Conservation (phyloP, 2,888 invertebrate genomes). For the Eilema sororculum region DNA sequence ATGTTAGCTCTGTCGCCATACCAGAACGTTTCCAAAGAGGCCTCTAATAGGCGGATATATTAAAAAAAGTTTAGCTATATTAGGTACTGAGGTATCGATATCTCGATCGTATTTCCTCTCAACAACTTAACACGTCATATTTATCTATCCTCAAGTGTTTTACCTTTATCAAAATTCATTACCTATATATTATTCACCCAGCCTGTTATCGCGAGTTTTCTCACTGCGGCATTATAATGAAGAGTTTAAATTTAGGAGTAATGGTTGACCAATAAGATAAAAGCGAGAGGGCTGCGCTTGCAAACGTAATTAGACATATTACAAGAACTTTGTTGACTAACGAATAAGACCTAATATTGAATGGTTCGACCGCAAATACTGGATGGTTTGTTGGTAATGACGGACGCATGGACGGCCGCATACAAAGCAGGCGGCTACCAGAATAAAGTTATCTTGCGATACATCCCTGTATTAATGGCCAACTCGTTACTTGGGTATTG, state of each 20-base stretch:
- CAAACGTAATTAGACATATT: slow-evolving; percentile 52
- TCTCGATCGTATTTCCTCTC: slow-evolving; percentile 43
- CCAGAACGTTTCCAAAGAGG: background rate
- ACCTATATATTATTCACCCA: slow-evolving; percentile 81
- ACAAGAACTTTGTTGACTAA: slow-evolving; percentile 43
- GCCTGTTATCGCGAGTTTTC: slow-evolving; percentile 81
- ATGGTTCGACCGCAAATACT: slow-evolving; percentile 37
- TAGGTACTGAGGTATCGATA: slow-evolving; percentile 32
- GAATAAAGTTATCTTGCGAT: slow-evolving; percentile 87
- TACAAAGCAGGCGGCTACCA: slow-evolving; percentile 87
- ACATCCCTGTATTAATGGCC: slow-evolving; percentile 86
- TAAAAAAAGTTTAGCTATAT: background rate
- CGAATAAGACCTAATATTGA: slow-evolving; percentile 58
- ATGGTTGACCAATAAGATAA: slow-evolving; percentile 87
- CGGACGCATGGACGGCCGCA: slow-evolving; percentile 84
- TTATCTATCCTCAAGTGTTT: slow-evolving; percentile 61
- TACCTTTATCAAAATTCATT: slow-evolving; percentile 82
- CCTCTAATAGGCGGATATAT: background rate
- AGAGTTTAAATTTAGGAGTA: slow-evolving; percentile 87
- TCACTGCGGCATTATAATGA: slow-evolving; percentile 85
- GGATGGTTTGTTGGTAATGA: slow-evolving; percentile 77
- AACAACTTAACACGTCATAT: slow-evolving; percentile 50
- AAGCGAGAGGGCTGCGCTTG: slow-evolving; percentile 79
- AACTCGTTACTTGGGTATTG: slow-evolving; percentile 87
- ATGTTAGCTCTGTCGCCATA: background rate